Evolutionary conservation across 2,888 invertebrate genomes (phyloP).

Genomic region (Scotopteryx bipunctaria): DNA sequence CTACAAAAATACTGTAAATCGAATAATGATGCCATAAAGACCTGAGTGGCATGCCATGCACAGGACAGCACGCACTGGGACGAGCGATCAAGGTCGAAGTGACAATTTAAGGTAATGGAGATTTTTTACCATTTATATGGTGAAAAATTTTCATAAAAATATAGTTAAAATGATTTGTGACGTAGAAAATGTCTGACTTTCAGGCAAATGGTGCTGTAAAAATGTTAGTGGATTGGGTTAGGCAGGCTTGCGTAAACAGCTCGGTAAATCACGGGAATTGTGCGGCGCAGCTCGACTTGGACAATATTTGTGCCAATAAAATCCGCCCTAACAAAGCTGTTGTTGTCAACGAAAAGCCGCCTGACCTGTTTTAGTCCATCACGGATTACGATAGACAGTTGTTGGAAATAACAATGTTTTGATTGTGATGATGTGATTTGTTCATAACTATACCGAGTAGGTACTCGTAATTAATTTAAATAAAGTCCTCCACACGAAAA

Average conservation of each 20-base stretch:
- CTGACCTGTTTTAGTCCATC: conserved; percentile 74
- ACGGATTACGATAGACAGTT: conserved; percentile 56
- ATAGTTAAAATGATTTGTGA: conserved; percentile 67
- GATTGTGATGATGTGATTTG: conserved; percentile 1
- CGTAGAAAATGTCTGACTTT: conserved; percentile 67
- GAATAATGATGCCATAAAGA: conserved; percentile 32
- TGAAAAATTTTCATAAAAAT: conserved; percentile 61
- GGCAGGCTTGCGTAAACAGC: conserved; percentile 76
- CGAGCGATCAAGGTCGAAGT: conserved; percentile 34
- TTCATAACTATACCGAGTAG: neutral
- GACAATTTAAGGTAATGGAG: conserved; percentile 27
- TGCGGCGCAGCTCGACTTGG: conserved; percentile 72
- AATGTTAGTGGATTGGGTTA: conserved; percentile 67
- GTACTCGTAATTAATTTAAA: neutral
- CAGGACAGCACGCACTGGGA: conserved; percentile 33
- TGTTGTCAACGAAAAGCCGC: conserved; percentile 76
- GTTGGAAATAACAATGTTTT: conserved; percentile 24
- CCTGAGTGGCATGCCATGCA: conserved; percentile 30
- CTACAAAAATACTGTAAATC: conserved; percentile 34
- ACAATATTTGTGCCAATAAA: conserved; percentile 82
- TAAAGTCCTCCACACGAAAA: neutral
- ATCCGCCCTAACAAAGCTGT: conserved; percentile 78
- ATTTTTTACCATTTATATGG: conserved; percentile 30
- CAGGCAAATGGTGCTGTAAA: conserved; percentile 68
- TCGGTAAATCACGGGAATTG: conserved; percentile 77